Conservation (phyloP, 2,797 vertebrate genomes). For the Uromys caudimaculatus region DNA sequence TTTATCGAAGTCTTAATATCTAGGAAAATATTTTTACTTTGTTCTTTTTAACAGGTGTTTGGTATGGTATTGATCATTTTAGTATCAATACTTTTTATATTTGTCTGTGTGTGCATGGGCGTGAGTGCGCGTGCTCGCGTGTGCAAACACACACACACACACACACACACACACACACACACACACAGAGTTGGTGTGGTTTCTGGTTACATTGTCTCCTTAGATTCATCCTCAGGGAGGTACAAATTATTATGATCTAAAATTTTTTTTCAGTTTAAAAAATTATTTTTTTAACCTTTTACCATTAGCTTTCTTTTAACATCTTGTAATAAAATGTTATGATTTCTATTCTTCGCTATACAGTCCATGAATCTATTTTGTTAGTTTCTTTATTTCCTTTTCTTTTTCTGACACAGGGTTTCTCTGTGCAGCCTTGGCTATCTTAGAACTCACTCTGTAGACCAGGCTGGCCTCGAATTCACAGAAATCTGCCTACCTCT, state of each 20-base stretch:
- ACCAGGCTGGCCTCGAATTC: neutral
- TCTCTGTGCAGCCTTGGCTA: neutral
- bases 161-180: neutral
- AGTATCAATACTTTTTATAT: neutral
- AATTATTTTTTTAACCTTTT: neutral
- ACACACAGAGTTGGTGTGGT: neutral
- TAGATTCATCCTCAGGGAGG: neutral
- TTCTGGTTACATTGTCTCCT: neutral
- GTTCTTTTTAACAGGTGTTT: conserved; percentile 12
- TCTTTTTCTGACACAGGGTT: neutral
- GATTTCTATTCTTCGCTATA: neutral
- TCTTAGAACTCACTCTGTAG: neutral
- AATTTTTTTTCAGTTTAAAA: neutral
- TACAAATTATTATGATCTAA: neutral
- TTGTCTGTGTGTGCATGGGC: neutral
- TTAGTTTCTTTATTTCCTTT: neutral
- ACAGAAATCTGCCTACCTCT: neutral
- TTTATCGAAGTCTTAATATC: neutral
- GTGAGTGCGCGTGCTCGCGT: neutral
- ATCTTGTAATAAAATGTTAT: neutral
- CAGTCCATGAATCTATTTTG: neutral
- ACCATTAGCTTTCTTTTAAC: neutral
- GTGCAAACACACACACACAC: neutral
- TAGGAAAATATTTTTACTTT: neutral
- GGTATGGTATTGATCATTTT: neutral